Conservation (phyloP, 2,797 vertebrate genomes). For the Lagorchestes hirsutus region DNA sequence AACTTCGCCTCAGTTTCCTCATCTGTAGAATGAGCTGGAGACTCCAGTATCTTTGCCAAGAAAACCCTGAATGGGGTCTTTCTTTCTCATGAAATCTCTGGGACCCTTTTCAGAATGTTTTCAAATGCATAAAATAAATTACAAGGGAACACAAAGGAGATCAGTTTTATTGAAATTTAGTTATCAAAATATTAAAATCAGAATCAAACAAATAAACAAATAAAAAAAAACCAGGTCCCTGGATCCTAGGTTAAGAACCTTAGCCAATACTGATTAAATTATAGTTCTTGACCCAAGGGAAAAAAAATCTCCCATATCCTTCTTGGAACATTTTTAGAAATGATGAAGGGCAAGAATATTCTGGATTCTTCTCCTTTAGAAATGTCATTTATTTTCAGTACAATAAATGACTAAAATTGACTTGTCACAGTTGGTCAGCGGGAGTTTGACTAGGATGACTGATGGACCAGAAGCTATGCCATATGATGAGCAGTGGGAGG, state of each 20-base stretch:
- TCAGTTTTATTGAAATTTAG: not conserved
- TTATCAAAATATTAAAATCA: not conserved
- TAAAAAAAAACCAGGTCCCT: not conserved
- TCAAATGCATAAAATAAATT: not conserved
- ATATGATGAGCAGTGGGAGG: not conserved
- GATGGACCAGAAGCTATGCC: not conserved
- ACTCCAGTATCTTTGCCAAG: no score
- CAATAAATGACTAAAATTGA: not conserved
- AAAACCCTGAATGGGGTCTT: no score
- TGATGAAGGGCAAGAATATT: not conserved
- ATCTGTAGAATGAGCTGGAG: no score
- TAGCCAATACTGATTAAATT: not conserved
- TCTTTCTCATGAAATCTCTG: not conserved
- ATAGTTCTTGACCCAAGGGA: not conserved
- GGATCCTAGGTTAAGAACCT: not conserved
- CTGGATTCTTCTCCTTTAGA: not conserved
- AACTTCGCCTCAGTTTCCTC: no score
- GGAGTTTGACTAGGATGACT: not conserved
- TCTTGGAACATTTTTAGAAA: not conserved
- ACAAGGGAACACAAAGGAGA: not conserved
- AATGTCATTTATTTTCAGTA: not conserved
- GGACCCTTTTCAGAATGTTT: not conserved
- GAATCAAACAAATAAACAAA: not conserved
- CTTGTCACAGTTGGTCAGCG: not conserved
- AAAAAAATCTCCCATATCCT: not conserved